These are phyloP conservation scores for Ariolimax columbianus DNA, from an alignment of 2,888 invertebrate species.

Conservation along the genomic window DNA sequence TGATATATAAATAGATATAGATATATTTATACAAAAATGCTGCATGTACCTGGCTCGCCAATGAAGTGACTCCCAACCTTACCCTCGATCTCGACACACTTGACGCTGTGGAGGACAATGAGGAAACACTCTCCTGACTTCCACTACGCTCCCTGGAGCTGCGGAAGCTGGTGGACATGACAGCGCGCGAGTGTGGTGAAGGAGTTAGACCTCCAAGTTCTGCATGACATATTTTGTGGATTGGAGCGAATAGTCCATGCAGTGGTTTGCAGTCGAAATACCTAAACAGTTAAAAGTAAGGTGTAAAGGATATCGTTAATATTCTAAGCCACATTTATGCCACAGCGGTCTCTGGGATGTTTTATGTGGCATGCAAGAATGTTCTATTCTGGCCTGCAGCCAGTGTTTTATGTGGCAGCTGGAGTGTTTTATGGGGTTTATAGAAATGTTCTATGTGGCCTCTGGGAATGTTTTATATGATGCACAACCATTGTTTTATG, in stretches of 20 bases:
- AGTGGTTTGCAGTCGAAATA: conserved; percentile 95
- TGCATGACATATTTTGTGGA: conserved; percentile 85
- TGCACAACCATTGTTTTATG: too few relatives aligned
- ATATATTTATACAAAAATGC: too few relatives aligned
- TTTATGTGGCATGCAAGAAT: too few relatives aligned
- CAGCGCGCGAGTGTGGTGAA: conserved; percentile 62
- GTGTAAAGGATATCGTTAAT: too few relatives aligned
- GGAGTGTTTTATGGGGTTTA: too few relatives aligned
- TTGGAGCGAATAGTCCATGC: conserved; percentile 95
- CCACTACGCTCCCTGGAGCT: conserved; percentile 79
- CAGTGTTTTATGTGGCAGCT: too few relatives aligned
- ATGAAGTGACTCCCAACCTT: conserved; percentile 87
- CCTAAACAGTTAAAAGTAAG: conserved; percentile 79
- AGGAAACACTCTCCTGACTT: conserved; percentile 90
- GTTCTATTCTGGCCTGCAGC: too few relatives aligned
- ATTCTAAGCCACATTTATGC: too few relatives aligned
- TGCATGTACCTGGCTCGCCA: conserved; percentile 78
- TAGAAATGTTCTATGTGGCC: too few relatives aligned
- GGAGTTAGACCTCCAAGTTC: conserved; percentile 58
- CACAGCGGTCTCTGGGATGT: too few relatives aligned
- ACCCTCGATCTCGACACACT: conserved; percentile 83
- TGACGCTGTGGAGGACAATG: conserved; percentile 84
- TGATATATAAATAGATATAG: too few relatives aligned
- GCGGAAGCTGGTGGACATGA: conserved; percentile 66
- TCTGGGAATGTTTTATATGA: too few relatives aligned